phyloP scores from a whole-genome alignment of 1,140 invertebrate genomes.

The Stegodyphus dumicola region DNA sequence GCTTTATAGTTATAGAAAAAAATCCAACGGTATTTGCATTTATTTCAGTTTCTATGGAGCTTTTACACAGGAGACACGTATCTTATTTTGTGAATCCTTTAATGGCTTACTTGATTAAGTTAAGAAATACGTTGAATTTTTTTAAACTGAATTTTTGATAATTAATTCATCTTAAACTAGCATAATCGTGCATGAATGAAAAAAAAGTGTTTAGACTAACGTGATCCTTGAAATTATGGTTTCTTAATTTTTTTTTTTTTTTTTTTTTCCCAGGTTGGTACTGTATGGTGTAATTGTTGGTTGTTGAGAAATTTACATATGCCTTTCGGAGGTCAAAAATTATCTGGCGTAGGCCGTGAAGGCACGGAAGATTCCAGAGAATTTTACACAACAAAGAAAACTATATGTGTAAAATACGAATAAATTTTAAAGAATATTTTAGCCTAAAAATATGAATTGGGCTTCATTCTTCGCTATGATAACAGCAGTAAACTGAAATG shows the following conservation, averaged over 20 bases:
- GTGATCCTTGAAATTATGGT: background rate
- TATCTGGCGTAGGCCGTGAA: slow-evolving; percentile 73
- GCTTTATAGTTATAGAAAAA: too few species aligned
- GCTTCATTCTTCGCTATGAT: too few species aligned
- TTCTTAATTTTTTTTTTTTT: background rate
- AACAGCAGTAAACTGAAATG: too few species aligned
- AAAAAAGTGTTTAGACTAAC: too few species aligned
- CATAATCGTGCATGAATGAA: too few species aligned
- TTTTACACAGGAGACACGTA: background rate
- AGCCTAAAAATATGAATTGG: too few species aligned
- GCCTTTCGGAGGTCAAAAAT: slow-evolving; percentile 75
- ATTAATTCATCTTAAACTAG: too few species aligned
- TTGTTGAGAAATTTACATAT: slow-evolving; percentile 72
- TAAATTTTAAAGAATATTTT: background rate
- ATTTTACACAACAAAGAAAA: slow-evolving; percentile 74
- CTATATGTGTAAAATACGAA: slow-evolving; percentile 71
- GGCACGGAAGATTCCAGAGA: slow-evolving; percentile 72
- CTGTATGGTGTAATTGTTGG: slow-evolving; percentile 76
- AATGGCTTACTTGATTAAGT: background rate
- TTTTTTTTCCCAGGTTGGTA: slow-evolving; percentile 70
- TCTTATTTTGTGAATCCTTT: slow-evolving; percentile 9
- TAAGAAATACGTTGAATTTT: too few species aligned
- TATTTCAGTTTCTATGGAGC: slow-evolving; percentile 35
- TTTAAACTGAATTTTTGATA: too few species aligned
- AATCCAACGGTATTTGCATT: background rate